Evolutionary conservation across 2,888 invertebrate species (phyloP).

Genomic region (Dusona sp.): DNA sequence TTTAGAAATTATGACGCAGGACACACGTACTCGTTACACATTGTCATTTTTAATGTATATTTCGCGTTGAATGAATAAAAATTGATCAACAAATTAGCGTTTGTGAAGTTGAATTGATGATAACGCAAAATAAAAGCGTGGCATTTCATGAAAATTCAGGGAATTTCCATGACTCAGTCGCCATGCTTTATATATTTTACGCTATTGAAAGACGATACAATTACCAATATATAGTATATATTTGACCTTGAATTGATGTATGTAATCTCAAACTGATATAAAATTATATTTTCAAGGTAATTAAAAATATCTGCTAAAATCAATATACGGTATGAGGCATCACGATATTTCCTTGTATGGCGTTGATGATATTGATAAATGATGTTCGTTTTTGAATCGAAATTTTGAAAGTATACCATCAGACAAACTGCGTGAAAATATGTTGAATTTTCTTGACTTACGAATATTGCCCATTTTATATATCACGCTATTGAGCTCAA

Average conservation of each 20-base stretch:
- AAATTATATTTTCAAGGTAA: background rate
- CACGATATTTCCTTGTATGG: background rate
- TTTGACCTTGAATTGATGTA: background rate
- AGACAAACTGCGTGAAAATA: background rate
- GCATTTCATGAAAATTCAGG: background rate
- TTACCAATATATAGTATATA: background rate
- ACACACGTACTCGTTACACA: constrained; percentile 1
- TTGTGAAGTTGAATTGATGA: background rate
- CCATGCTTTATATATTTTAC: background rate
- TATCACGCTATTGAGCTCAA: background rate
- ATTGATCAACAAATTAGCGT: background rate
- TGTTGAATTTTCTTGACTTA: background rate
- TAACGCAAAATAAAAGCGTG: background rate
- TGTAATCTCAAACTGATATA: background rate
- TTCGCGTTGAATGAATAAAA: background rate
- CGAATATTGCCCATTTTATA: background rate
- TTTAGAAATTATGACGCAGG: constrained; percentile 31
- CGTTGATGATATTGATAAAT: too few species aligned
- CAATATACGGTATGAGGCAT: background rate
- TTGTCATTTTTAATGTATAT: constrained; percentile 8
- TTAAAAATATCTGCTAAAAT: background rate
- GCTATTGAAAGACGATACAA: background rate
- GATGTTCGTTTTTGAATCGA: background rate
- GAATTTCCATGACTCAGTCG: constrained; percentile 6
- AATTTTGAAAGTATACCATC: background rate